These are phyloP conservation scores for Idaea aversata DNA, from an alignment of 2,888 invertebrate species.

Conservation along the genomic window DNA sequence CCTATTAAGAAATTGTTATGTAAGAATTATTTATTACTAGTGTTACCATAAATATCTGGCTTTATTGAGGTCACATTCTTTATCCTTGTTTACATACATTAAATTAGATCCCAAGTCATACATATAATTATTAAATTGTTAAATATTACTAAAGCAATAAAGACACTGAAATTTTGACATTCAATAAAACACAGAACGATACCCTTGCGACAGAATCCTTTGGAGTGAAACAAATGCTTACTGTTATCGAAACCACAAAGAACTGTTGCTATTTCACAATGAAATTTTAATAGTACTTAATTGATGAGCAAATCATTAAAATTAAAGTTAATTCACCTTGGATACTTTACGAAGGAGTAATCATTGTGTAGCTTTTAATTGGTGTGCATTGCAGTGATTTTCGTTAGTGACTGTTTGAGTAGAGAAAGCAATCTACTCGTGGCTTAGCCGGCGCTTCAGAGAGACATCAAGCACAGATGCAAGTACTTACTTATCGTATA, in stretches of 20 bases:
- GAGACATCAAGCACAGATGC: not conserved
- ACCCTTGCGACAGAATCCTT: slow-evolving; percentile 51
- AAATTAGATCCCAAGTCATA: slow-evolving; percentile 11
- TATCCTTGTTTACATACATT: slow-evolving; percentile 22
- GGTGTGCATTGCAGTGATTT: not conserved
- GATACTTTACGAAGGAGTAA: not conserved
- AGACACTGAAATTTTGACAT: not conserved
- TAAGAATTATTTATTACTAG: not conserved
- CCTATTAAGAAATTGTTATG: not conserved
- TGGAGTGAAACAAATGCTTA: slow-evolving; percentile 41
- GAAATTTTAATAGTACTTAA: slow-evolving; percentile 21
- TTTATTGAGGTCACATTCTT: not conserved
- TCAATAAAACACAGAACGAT: not conserved
- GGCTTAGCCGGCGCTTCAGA: not conserved
- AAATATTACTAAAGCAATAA: not conserved
- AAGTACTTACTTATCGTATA: not conserved
- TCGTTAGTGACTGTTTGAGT: not conserved
- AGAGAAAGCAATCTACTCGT: not conserved
- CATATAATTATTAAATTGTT: not conserved
- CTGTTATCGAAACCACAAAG: slow-evolving; percentile 39
- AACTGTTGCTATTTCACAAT: slow-evolving; percentile 37
- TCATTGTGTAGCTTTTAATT: not conserved
- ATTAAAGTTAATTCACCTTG: not conserved
- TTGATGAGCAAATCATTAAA: slow-evolving; percentile 18
- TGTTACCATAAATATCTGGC: not conserved